Evolutionary conservation across 2,797 vertebrate species (phyloP).

Genomic region (Acanthis flammea): DNA sequence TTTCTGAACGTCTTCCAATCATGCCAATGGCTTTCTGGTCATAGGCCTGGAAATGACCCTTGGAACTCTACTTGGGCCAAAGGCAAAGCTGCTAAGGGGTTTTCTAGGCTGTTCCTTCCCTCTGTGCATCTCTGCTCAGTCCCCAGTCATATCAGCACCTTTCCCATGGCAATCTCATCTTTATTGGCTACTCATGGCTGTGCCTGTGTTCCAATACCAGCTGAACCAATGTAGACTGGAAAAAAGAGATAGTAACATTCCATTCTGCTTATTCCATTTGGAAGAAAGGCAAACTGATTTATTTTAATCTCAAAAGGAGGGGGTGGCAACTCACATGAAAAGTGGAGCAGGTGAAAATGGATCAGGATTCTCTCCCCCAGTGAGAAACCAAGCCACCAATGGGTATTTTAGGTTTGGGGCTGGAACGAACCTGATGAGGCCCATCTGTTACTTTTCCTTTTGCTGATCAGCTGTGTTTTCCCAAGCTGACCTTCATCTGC

Average conservation of each 20-base stretch:
- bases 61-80: neutral
- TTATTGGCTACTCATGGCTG: neutral
- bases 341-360: slow-evolving; percentile 14
- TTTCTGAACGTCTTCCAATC: slow-evolving; percentile 43
- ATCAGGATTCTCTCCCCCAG: neutral
- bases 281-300: neutral
- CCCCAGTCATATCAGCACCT: neutral
- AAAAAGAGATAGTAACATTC: neutral
- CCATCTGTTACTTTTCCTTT: slow-evolving; percentile 43
- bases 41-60: neutral
- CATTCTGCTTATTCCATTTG: neutral
- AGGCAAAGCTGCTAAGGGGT: neutral
- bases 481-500: slow-evolving; percentile 42
- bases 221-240: neutral
- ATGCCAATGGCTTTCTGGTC: neutral
- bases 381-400: neutral
- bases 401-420: slow-evolving; percentile 26
- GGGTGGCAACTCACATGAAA: neutral
- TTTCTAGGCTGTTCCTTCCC: neutral
- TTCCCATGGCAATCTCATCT: neutral
- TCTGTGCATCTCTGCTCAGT: neutral
- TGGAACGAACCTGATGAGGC: neutral
- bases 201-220: neutral
- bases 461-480: slow-evolving; percentile 55
- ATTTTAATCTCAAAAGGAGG: neutral